These are phyloP conservation scores for Megaceryle alcyon DNA, from an alignment of 2,797 vertebrate genomes.

Conservation along the genomic window DNA sequence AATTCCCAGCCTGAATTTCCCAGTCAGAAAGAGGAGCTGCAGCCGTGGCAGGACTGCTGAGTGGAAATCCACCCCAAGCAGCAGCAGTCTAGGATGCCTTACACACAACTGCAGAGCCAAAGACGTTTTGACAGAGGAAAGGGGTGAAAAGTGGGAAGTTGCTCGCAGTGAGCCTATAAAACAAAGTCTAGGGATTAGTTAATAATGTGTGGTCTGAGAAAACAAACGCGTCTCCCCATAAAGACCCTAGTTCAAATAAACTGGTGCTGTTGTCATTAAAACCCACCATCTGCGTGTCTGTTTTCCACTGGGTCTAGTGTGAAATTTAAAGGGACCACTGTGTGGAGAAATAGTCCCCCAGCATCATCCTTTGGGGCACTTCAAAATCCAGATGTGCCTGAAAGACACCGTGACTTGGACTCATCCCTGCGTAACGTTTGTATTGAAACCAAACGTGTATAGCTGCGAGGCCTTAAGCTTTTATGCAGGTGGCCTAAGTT, in stretches of 20 bases:
- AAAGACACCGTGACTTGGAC: neutral
- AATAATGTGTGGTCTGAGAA: constrained; percentile 58
- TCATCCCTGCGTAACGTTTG: neutral
- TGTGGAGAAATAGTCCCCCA: neutral
- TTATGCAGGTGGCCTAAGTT: neutral
- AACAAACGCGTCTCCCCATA: constrained; percentile 48
- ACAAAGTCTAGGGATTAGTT: constrained; percentile 43
- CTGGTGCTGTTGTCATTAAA: constrained; percentile 56
- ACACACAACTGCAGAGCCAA: neutral
- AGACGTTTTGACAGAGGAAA: neutral
- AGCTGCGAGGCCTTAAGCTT: neutral
- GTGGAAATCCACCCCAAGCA: neutral
- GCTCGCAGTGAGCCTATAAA: neutral
- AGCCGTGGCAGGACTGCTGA: neutral
- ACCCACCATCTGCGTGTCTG: constrained; percentile 42
- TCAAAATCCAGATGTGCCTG: constrained; percentile 12
- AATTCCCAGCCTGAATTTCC: neutral
- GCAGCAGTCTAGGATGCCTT: accelerated
- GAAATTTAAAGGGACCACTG: neutral
- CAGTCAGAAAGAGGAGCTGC: neutral
- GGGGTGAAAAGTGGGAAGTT: neutral
- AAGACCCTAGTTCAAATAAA: constrained; percentile 49
- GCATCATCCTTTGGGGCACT: neutral
- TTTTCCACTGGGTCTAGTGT: constrained; percentile 1
- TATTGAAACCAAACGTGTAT: accelerated